A percentile compares a stretch with the other conserved stretches of the same genome.
phyloP scores from a whole-genome alignment of 1,140 invertebrate species.

The Heliconius melpomene region DNA sequence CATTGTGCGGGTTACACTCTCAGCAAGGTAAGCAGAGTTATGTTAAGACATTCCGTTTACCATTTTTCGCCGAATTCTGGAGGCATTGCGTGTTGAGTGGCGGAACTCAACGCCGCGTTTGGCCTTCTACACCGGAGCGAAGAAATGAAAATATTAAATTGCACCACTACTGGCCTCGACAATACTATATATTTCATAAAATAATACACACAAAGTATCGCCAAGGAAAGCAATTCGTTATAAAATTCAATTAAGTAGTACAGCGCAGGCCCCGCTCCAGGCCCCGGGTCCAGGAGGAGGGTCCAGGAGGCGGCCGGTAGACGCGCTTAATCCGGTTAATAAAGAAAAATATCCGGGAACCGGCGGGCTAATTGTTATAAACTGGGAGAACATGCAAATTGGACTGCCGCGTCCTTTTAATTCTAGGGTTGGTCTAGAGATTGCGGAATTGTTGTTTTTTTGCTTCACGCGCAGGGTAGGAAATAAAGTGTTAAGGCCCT shows the following conservation, averaged over 20 bases:
- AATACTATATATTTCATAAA: neutral
- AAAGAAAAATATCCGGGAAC: conserved; percentile 69
- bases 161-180: too few relatives aligned
- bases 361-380: conserved; percentile 71
- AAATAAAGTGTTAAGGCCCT: too few relatives aligned
- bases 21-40: too few relatives aligned
- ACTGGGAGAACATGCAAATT: conserved; percentile 71
- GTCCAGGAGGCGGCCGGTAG: conserved; percentile 15
- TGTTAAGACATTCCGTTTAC: too few relatives aligned
- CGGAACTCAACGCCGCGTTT: too few relatives aligned
- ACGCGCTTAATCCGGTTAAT: conserved; percentile 63
- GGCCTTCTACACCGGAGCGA: too few relatives aligned
- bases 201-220: conserved; percentile 16
- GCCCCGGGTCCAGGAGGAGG: conserved; percentile 1
- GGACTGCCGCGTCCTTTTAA: conserved; percentile 55
- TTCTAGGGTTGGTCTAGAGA: conserved; percentile 43
- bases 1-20: too few relatives aligned
- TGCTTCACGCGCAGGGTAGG: too few relatives aligned
- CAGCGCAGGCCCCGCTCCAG: conserved; percentile 24
- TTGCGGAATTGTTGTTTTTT: too few relatives aligned
- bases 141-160: too few relatives aligned
- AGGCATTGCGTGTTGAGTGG: too few relatives aligned
- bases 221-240: conserved; percentile 40
- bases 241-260: conserved; percentile 53
- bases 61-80: too few relatives aligned